A percentile compares a stretch with the other conserved stretches of the same genome.
These are phyloP conservation scores for Cynoglossus semilaevis DNA, from an alignment of 2,113 vertebrate species.

Conservation along the genomic window DNA sequence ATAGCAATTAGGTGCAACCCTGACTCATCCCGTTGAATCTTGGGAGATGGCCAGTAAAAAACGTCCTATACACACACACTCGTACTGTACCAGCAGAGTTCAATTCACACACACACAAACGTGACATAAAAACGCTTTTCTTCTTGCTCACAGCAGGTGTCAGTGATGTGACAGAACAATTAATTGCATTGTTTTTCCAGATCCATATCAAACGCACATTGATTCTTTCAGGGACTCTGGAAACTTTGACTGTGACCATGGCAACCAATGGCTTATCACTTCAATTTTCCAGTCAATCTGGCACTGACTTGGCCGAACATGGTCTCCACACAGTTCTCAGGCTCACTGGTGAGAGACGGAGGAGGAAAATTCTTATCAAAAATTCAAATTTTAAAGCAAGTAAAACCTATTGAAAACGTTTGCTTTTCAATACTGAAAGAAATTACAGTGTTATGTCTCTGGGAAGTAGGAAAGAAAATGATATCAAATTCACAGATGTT, in stretches of 20 bases:
- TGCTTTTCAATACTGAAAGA: too few species aligned
- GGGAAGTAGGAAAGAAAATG: too few species aligned
- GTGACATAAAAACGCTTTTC: conserved; percentile 31
- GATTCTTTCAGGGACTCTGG: conserved; percentile 24
- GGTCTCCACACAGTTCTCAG: too few species aligned
- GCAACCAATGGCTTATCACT: too few species aligned
- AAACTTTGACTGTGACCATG: neutral
- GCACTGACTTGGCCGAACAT: too few species aligned
- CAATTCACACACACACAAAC: conserved; percentile 6
- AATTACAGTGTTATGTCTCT: too few species aligned
- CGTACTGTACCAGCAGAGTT: conserved; percentile 13
- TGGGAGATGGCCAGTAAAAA: conserved; percentile 72
- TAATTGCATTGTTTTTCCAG: conserved; percentile 56
- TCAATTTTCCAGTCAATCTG: too few species aligned
- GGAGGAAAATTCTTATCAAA: too few species aligned
- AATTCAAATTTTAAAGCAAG: too few species aligned
- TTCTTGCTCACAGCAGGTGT: conserved; percentile 32
- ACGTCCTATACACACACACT: conserved; percentile 38
- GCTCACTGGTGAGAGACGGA: too few species aligned
- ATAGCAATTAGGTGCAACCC: conserved; percentile 95
- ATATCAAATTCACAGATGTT: too few species aligned
- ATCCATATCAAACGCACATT: conserved; percentile 36
- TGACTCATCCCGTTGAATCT: conserved; percentile 88
- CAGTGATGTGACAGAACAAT: conserved; percentile 47
- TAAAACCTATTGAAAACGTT: too few species aligned